phyloP scores from a whole-genome alignment of 2,888 invertebrate genomes.

The Nymphalis urticae region DNA sequence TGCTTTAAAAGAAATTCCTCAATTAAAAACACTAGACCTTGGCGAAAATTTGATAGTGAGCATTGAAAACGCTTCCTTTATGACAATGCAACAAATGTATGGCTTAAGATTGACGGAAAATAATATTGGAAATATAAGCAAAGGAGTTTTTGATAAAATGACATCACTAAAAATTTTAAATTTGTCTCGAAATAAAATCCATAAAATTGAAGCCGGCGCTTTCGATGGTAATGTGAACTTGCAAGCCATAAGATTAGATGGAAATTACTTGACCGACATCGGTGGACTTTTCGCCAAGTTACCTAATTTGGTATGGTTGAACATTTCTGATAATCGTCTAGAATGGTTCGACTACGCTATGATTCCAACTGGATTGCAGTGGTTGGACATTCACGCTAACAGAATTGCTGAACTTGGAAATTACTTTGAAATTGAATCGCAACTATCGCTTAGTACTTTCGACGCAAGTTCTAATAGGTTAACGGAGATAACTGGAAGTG shows the following conservation, averaged over 20 bases:
- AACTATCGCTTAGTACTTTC: conserved; percentile 88
- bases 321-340: conserved; percentile 92
- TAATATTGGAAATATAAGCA: conserved; percentile 89
- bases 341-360: conserved; percentile 92
- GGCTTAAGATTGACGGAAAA: conserved; percentile 92
- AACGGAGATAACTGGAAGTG: conserved; percentile 90
- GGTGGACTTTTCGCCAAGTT: conserved; percentile 89
- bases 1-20: conserved; percentile 87
- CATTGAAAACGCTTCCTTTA: conserved; percentile 90
- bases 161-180: conserved; percentile 90
- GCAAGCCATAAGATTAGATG: conserved; percentile 90
- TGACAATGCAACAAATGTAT: conserved; percentile 89
- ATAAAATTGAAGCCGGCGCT: conserved; percentile 87
- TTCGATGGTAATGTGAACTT: conserved; percentile 90
- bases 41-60: conserved; percentile 92
- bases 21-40: conserved; percentile 90
- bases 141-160: conserved; percentile 90
- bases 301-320: conserved; percentile 91
- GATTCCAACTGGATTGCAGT: conserved; percentile 91
- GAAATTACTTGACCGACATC: conserved; percentile 90
- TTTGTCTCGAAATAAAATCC: conserved; percentile 91
- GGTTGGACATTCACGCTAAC: conserved; percentile 92
- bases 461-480: conserved; percentile 91
- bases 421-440: conserved; percentile 91
- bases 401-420: conserved; percentile 91